Percentiles rank a stretch among this genome's conserved stretches.
These are phyloP conservation scores for Zoanthus solanderi DNA, from an alignment of 92 coral and sea anemone species.

Conservation along the genomic window DNA sequence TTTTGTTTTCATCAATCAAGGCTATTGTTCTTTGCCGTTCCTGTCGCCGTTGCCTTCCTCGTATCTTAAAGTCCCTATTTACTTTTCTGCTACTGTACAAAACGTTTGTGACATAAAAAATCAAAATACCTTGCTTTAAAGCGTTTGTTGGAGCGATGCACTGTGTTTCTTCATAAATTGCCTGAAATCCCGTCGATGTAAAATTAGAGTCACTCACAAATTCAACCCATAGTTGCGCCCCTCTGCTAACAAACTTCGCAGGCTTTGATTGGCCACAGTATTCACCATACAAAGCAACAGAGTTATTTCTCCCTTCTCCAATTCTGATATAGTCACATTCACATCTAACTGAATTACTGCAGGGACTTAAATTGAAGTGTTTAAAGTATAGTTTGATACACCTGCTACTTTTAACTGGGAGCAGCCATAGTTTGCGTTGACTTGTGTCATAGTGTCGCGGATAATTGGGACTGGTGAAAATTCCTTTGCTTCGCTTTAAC, in stretches of 20 bases:
- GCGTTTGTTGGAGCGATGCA: background rate
- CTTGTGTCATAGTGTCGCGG: conserved; percentile 14
- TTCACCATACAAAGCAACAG: conserved; percentile 20
- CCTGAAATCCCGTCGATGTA: conserved; percentile 30
- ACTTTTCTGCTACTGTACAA: background rate
- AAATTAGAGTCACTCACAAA: conserved; percentile 22
- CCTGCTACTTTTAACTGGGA: conserved; percentile 24
- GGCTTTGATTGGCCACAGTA: conserved; percentile 9
- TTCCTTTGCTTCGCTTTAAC: conserved; percentile 20
- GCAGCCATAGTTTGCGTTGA: conserved; percentile 27
- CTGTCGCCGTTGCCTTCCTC: too few species aligned
- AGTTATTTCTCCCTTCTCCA: conserved; percentile 30
- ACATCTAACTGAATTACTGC: background rate
- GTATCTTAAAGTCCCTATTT: too few species aligned
- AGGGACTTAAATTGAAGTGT: conserved; percentile 10
- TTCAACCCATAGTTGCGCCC: conserved; percentile 30
- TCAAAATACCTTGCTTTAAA: background rate
- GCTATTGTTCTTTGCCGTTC: too few species aligned
- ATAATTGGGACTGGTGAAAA: conserved; percentile 31
- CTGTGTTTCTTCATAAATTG: conserved; percentile 17
- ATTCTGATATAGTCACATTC: conserved; percentile 36
- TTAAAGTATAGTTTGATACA: conserved; percentile 20
- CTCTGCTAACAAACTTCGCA: background rate
- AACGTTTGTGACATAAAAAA: too few species aligned
- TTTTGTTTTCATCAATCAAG: too few species aligned